phyloP scores from a whole-genome alignment of 2,888 invertebrate genomes.

The Cheilosia vulpina region DNA sequence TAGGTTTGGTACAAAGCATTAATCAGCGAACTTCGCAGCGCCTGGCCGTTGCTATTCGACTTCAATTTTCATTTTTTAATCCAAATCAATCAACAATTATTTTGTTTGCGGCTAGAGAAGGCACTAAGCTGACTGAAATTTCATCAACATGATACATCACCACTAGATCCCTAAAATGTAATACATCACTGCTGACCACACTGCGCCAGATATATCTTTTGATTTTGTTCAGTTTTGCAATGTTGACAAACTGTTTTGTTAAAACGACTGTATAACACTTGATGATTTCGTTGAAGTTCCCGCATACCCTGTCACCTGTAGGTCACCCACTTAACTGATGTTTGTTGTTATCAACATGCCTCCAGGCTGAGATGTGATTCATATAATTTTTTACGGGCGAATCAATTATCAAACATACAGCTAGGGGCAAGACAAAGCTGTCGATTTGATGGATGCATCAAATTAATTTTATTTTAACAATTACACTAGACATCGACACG shows the following conservation, averaged over 20 bases:
- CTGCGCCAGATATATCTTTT: neutral
- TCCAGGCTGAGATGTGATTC: constrained; percentile 27
- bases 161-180: constrained; percentile 12
- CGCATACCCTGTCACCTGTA: neutral
- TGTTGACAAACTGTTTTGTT: neutral
- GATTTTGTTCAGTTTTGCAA: neutral
- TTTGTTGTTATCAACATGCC: constrained; percentile 18
- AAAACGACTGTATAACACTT: neutral
- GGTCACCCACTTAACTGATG: constrained; percentile 1
- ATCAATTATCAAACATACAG: constrained; percentile 48
- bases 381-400: constrained; percentile 28
- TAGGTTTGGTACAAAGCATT: constrained; percentile 34
- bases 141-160: constrained; percentile 44
- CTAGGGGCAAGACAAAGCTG: constrained; percentile 40
- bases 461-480: constrained; percentile 63
- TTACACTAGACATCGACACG: constrained; percentile 44
- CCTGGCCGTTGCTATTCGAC: constrained; percentile 5
- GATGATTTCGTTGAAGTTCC: neutral
- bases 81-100: constrained; percentile 45
- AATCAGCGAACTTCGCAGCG: constrained; percentile 19
- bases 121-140: constrained; percentile 17
- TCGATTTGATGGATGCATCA: constrained; percentile 70
- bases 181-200: neutral
- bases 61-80: constrained; percentile 19
- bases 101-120: neutral